phyloP scores from a whole-genome alignment of 1,140 invertebrate genomes.

The Drosophila ohnishii region DNA sequence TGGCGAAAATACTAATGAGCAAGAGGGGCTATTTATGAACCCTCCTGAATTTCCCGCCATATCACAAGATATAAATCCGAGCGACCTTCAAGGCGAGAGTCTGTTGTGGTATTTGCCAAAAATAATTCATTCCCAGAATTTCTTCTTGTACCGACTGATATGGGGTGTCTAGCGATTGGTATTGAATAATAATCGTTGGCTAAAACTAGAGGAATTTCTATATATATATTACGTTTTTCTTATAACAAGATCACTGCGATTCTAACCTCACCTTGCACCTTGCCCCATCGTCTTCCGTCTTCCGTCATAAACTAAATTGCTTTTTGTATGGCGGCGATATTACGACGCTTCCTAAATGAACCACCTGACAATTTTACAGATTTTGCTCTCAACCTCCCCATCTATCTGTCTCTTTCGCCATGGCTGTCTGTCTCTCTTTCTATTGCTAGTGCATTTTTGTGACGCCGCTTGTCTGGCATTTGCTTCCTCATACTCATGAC shows the following conservation, averaged over 20 bases:
- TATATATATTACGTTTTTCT: background rate
- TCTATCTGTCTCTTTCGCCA: background rate
- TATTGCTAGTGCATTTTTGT: conserved; percentile 24
- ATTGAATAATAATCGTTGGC: conserved; percentile 25
- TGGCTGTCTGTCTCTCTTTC: background rate
- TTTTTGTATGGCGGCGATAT: background rate
- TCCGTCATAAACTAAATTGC: conserved; percentile 48
- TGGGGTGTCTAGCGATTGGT: background rate
- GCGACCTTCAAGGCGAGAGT: conserved; percentile 48
- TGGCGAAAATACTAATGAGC: conserved; percentile 42
- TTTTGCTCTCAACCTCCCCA: conserved; percentile 3
- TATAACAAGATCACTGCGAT: background rate
- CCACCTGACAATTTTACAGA: conserved; percentile 48
- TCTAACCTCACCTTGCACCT: conserved; percentile 12
- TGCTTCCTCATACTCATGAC: conserved; percentile 52
- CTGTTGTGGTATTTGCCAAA: conserved; percentile 25
- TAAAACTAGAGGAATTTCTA: conserved; percentile 7
- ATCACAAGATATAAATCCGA: conserved; percentile 34
- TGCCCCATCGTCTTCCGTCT: conserved; percentile 13
- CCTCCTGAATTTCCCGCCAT: conserved; percentile 11
- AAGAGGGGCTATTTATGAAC: conserved; percentile 34
- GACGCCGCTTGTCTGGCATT: conserved; percentile 47
- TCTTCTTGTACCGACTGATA: conserved; percentile 7
- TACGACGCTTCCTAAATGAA: conserved; percentile 34
- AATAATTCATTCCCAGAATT: conserved; percentile 48